Base-by-base conservation (phyloP, 2,797 vertebrate species). In the Rhinella marina region DNA sequence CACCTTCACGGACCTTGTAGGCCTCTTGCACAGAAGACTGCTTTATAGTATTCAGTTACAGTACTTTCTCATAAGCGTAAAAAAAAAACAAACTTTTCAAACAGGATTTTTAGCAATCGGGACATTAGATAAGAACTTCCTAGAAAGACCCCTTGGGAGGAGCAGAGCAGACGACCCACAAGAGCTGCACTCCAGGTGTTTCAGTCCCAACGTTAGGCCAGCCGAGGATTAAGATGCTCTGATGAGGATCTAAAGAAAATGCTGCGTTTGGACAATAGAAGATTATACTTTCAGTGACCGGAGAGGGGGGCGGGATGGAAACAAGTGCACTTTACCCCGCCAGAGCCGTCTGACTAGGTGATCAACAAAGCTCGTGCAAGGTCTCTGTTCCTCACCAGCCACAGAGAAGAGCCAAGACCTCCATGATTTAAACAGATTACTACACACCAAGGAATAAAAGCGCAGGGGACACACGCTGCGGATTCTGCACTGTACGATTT, bases 221-320 rank as follows among this genome's bases (percentile, higher is more conserved):
- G 57, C 12, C 6, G 27, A 70, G 57, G 76, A 88, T 85, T 86
- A 86, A 29, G n/a, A 32, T 29, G 23, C 11, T 52, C 6, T 78
- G 78, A 64, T 0, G 17, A 50, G 84, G 78, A 88, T 57, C 90
- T 87, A 13, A 75, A 82, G 81, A 86, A 82, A 82, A 87, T 0
- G 0, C 84, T 73, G 84, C 0, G 0, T 25, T 80, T 56, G 41
- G 64, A 86, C 73, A 86, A 27, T 0, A 54, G 21, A 32, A 86
- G 59, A 61, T 87, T 14, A 70, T n/a, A 88, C 79, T 10, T 56
- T 84, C 57, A 48, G 70, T 88, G 86, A 90, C 91, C 62, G 79
- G 70, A 3, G 29, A 17, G 5, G 12, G 19, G 17, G 72, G 19
- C 2, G 19, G 14, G 82, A 3, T 2, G 54, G 50, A n/a, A 62